Conservation (phyloP, 2,113 vertebrate species). For the Procapra przewalskii region DNA sequence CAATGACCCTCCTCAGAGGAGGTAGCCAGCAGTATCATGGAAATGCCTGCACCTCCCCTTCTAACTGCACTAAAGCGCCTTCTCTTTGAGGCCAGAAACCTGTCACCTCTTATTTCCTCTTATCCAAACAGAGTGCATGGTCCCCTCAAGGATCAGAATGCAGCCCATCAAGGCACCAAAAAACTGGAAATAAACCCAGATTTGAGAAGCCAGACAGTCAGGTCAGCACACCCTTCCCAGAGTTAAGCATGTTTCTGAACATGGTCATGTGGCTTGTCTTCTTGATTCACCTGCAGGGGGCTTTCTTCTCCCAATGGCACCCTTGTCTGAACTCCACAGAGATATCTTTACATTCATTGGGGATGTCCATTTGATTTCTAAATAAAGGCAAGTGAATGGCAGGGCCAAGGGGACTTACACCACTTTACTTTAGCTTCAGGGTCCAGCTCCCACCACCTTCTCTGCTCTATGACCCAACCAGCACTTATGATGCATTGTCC, state of each 20-base stretch:
- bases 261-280: fast-evolving
- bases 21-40: not conserved
- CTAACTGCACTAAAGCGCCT: not conserved
- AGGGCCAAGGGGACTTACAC: not conserved
- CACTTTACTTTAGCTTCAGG: not conserved
- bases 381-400: not conserved
- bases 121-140: not conserved
- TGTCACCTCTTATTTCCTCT: not conserved
- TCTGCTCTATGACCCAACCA: slow-evolving; percentile 61
- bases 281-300: not conserved
- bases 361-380: not conserved
- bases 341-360: not conserved
- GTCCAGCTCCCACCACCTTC: slow-evolving; percentile 62
- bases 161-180: not conserved
- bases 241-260: not conserved
- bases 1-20: not conserved
- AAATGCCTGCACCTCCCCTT: not conserved
- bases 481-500: slow-evolving; percentile 78
- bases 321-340: not conserved
- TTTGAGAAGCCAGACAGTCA: not conserved
- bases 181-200: not conserved
- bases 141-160: not conserved
- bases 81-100: not conserved
- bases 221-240: fast-evolving
- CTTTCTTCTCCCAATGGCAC: not conserved